A percentile compares a stretch with the other conserved stretches of the same genome.
Conservation (phyloP, 2,888 invertebrate genomes). For the Thecophora atra region DNA sequence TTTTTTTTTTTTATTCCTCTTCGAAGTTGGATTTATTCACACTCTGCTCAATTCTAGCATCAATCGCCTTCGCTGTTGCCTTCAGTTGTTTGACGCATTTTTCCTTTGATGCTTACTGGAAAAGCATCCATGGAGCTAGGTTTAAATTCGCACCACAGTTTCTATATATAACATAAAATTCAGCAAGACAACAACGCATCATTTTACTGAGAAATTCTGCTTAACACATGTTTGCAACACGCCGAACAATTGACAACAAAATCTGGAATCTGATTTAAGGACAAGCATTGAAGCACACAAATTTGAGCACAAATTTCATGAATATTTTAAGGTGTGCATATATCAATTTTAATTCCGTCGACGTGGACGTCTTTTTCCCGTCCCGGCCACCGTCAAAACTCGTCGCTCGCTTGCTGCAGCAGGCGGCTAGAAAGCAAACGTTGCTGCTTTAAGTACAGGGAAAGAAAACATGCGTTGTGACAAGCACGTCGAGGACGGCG, state of each 20-base stretch:
- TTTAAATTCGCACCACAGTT: too few relatives aligned
- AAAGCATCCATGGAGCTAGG: too few relatives aligned
- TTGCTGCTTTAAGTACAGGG: constrained; percentile 7
- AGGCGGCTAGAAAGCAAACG: constrained; percentile 23
- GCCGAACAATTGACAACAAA: constrained; percentile 20
- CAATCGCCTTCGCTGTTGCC: too few relatives aligned
- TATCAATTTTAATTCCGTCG: constrained; percentile 32
- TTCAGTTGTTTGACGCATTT: too few relatives aligned
- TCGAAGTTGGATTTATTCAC: too few relatives aligned
- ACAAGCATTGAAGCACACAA: constrained; percentile 27
- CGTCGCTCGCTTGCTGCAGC: constrained; percentile 17
- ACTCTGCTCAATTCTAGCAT: too few relatives aligned
- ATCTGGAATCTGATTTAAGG: constrained; percentile 28
- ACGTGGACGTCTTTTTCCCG: constrained; percentile 6
- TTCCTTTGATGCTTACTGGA: too few relatives aligned
- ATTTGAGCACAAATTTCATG: constrained; percentile 34
- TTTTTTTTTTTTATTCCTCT: too few relatives aligned
- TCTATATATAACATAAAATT: not conserved
- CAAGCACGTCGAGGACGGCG: constrained; percentile 7
- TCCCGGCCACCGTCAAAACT: constrained; percentile 15
- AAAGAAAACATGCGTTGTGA: constrained; percentile 28
- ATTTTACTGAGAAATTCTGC: constrained; percentile 15
- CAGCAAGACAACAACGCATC: not conserved
- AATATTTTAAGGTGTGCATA: constrained; percentile 31
- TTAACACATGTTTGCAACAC: constrained; percentile 26